phyloP scores from a whole-genome alignment of 2,113 vertebrate genomes.

The Bettongia penicillata region DNA sequence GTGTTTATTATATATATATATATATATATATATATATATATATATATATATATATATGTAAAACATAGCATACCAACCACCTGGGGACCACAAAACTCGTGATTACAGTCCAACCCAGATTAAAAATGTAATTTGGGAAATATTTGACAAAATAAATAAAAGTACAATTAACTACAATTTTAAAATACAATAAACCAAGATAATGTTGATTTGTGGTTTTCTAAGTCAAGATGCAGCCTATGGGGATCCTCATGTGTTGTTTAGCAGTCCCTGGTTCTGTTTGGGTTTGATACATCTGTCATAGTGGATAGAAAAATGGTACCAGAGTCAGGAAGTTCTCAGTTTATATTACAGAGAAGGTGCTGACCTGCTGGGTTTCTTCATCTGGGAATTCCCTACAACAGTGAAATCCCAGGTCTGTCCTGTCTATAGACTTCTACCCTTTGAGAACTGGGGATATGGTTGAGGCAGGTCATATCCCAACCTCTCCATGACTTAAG shows the following conservation, averaged over 20 bases:
- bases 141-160: not conserved
- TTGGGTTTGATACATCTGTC: not conserved
- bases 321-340: not conserved
- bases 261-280: not conserved
- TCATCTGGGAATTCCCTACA: not conserved
- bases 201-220: not conserved
- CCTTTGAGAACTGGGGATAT: not conserved
- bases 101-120: not conserved
- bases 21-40: too few species aligned
- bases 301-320: not conserved
- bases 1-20: too few species aligned
- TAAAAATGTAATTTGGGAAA: not conserved
- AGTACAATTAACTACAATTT: not conserved
- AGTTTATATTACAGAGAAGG: not conserved
- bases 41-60: not conserved
- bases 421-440: not conserved
- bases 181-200: not conserved
- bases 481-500: not conserved
- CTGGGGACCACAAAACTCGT: not conserved
- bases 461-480: not conserved
- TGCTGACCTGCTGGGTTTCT: not conserved
- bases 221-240: not conserved
- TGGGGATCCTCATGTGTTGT: not conserved
- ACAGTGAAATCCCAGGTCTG: not conserved
- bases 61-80: not conserved